Evolutionary conservation across 2,113 vertebrate genomes (phyloP).

Genomic region (Cryptomyrus ogoouensis): DNA sequence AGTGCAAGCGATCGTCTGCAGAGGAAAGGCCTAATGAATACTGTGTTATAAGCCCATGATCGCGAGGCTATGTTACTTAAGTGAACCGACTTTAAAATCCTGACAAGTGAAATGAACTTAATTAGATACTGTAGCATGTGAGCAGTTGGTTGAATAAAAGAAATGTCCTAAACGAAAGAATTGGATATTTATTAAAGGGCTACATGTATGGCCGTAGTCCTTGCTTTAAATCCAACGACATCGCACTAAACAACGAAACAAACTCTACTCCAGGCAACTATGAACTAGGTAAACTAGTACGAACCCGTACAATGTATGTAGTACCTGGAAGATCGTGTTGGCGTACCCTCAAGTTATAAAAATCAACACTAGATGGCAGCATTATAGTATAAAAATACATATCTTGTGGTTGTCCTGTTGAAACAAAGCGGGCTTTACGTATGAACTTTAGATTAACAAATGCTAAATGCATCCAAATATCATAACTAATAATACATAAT

Average conservation of each 20-base stretch:
- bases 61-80: neutral
- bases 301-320: neutral
- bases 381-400: neutral
- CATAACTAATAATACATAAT: neutral
- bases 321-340: neutral
- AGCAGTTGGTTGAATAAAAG: neutral
- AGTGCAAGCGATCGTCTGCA: neutral
- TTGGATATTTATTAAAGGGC: neutral
- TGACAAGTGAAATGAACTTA: neutral
- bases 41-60: neutral
- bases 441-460: neutral
- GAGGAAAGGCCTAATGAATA: neutral
- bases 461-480: neutral
- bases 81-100: neutral
- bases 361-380: conserved; percentile 8
- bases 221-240: neutral
- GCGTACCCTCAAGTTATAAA: neutral
- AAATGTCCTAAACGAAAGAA: neutral
- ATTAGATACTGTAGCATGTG: neutral
- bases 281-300: neutral
- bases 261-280: neutral
- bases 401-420: neutral
- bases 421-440: neutral
- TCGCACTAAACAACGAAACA: neutral
- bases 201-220: neutral